These are phyloP conservation scores for Biston betularia DNA, from an alignment of 2,888 invertebrate genomes.

Conservation along the genomic window DNA sequence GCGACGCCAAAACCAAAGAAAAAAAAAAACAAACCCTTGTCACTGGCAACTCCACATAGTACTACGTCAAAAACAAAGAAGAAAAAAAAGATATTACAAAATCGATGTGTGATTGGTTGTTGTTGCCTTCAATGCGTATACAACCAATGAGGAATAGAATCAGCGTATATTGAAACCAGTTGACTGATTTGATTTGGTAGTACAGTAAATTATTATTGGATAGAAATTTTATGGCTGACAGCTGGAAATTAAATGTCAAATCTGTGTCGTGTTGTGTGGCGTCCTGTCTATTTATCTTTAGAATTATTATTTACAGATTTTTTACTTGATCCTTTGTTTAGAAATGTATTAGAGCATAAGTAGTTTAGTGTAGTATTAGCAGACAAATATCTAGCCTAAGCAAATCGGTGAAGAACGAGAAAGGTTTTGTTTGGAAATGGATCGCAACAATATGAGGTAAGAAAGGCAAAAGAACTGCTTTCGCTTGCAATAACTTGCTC, in stretches of 20 bases:
- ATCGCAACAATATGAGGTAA: conserved; percentile 82
- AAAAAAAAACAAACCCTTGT: too few species aligned
- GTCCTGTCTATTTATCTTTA: conserved; percentile 75
- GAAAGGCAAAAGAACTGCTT: conserved; percentile 55
- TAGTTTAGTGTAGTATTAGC: conserved; percentile 55
- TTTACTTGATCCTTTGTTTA: conserved; percentile 63
- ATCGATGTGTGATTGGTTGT: too few species aligned
- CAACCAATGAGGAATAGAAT: too few species aligned
- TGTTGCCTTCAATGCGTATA: too few species aligned
- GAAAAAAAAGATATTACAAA: too few species aligned
- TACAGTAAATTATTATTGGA: too few species aligned
- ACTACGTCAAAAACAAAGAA: too few species aligned
- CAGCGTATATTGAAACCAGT: too few species aligned
- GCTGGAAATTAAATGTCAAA: conserved; percentile 37
- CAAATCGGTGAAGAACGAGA: conserved; percentile 27
- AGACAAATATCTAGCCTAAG: conserved; percentile 45
- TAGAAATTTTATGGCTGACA: conserved; percentile 45
- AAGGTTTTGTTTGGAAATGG: conserved; percentile 65
- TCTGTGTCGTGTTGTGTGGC: conserved; percentile 69
- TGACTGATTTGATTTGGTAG: too few species aligned
- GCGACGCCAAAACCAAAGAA: too few species aligned
- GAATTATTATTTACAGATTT: conserved; percentile 66
- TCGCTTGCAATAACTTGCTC: conserved; percentile 53
- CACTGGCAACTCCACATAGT: too few species aligned
- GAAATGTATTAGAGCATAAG: conserved; percentile 64